These are phyloP conservation scores for Dendrolimus houi DNA, from an alignment of 2,888 invertebrate species.

Conservation along the genomic window DNA sequence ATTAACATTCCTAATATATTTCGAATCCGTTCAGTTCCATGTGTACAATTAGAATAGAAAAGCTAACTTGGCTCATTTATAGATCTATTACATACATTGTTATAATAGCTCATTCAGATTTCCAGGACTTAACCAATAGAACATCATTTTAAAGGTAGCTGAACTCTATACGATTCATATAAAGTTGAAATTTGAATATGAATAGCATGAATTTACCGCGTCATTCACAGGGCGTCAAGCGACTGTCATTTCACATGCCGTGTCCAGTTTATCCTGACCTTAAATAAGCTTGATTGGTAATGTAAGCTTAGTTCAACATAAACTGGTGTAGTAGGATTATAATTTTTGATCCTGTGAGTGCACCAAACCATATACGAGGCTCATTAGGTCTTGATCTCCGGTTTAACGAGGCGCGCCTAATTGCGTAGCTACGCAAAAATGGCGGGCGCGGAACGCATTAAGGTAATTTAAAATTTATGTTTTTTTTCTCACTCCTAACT, in stretches of 20 bases:
- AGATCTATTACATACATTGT: too few relatives aligned
- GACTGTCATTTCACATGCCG: not conserved
- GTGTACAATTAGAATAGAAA: too few relatives aligned
- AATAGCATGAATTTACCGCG: not conserved
- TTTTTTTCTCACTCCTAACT: slow-evolving; percentile 32
- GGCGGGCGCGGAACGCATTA: slow-evolving; percentile 39
- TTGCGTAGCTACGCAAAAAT: slow-evolving; percentile 54
- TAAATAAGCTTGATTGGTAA: not conserved
- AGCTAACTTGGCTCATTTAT: too few relatives aligned
- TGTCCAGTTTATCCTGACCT: not conserved
- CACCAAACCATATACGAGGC: slow-evolving; percentile 65
- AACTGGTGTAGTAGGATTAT: slow-evolving; percentile 40
- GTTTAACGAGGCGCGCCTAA: slow-evolving; percentile 63
- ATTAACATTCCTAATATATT: too few relatives aligned
- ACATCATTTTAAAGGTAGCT: not conserved
- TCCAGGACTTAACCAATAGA: too few relatives aligned
- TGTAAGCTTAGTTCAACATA: slow-evolving; percentile 19
- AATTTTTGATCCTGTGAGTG: slow-evolving; percentile 62
- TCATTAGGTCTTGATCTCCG: slow-evolving; percentile 67
- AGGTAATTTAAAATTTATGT: slow-evolving; percentile 53
- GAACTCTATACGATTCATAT: slow-evolving; percentile 2
- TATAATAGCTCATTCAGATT: too few relatives aligned
- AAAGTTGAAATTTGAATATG: slow-evolving; percentile 3
- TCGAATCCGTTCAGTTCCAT: too few relatives aligned
- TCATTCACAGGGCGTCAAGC: not conserved